Base-by-base conservation (phyloP, 2,888 invertebrate genomes). In the Dendrolimus houi region DNA sequence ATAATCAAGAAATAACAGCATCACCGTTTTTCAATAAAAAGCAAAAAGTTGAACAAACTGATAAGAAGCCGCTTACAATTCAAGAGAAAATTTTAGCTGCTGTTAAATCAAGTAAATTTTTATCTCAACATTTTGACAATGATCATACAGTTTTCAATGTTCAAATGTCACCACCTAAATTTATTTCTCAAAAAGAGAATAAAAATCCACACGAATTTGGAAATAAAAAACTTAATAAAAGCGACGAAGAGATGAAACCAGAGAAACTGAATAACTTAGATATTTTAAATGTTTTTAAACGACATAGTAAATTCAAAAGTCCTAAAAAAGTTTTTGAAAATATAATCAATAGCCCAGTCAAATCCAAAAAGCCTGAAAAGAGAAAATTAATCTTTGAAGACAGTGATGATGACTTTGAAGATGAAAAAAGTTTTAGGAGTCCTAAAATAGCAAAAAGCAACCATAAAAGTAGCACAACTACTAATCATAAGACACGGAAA, bases 371-470 rank as follows among this genome's bases (percentile, higher is more conserved):
- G 9, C 52, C 63, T 52, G 67, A 72, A 60, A 75, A 75, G 68
- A 64, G 72, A n/a, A 79, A 74, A 62, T 52, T 80, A 13, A 59
- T 61, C 0, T 81, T 81, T 61, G 70, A 79, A 17, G 81, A 85
- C n/a, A 83, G 85, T 57, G 89, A 91, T 60, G 89, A 91, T 60
- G 91, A 91, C 62, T 91, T 91, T 55, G 70, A 72, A 54, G 67
- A 74, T 1, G 76, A 69, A 56, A 63, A 56, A n/a, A 57, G 56
- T 10, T 58, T 53, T 13, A 64, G 59, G 56, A 80, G 66, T 69
- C 67, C 68, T 14, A 68, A 59, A 41, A 58, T 52, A 41, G 53
- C 62, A 47, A 56, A 55, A 13, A 61, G 60, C 8, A 69, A 64
- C 2, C 60, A 65, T n/a, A 67, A 61, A 41, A 68, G 61, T 41